Base-by-base conservation (phyloP, 2,113 vertebrate genomes). In the Varanus komodoensis region DNA sequence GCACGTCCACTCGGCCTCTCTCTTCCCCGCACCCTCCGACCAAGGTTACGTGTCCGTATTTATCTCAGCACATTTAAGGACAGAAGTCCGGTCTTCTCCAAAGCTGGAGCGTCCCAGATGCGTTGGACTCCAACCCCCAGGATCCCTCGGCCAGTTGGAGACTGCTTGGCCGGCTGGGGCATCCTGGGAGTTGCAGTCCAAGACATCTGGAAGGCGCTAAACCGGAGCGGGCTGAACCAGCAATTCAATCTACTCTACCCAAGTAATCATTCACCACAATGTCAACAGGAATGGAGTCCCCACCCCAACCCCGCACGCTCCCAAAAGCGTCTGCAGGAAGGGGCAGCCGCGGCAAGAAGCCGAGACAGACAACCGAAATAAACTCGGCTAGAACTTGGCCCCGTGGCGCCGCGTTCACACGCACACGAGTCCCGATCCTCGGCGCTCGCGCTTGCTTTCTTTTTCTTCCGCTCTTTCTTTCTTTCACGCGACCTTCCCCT, bases 221-320 rank as follows among this genome's bases (percentile, higher is more conserved):
- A 19, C 21, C 21, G 61, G 61, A 64, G 17, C 17, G 5, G 27
- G 29, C 44, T 50, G 48, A 75, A 32, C 50, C 23, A 38, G 57
- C 57, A 86, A 86, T 6, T 11, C 52, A 77, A 64, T n/a, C 17
- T 6, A 9, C n/a, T 83, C 21, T 32, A 44, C 4, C 91, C 74
- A 83, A 67, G 84, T 92, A 91, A 95, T 92, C 89, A 90, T 94
- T 94, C 4, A 92, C 93, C 92, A 86, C 73, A 90, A 79, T 92
- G 94, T 95, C 93, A 94, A 93, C 89, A 94, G 73, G 27, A 89
- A 52, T 3, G 21, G 67, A 80, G 52, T 69, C 74, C 89, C 48
- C 29, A 7, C n/a, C 50, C 71, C 2, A 5, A 11, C 27, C 32
- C 52, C 34, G 67, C 89, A 1, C 77, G 25, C 81, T 8, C 48